phyloP scores from a whole-genome alignment of 2,797 vertebrate genomes.

The Propithecus deckenii region DNA sequence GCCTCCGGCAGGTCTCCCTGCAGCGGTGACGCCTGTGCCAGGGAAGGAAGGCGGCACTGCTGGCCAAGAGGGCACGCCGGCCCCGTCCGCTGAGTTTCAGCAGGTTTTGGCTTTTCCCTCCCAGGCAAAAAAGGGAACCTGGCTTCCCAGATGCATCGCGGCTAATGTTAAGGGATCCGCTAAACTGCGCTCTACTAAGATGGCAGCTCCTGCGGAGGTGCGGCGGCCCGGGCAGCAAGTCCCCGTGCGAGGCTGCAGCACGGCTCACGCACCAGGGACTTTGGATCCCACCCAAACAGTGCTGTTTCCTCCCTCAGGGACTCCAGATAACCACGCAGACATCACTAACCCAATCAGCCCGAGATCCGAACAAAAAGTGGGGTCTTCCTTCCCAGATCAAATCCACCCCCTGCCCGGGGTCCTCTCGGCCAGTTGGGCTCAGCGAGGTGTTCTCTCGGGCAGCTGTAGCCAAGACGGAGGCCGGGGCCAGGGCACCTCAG shows the following conservation, averaged over 20 bases:
- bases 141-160: background rate
- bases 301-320: background rate
- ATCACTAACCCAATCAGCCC: background rate
- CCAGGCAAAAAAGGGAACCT: background rate
- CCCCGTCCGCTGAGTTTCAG: background rate
- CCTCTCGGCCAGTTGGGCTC: fast-evolving
- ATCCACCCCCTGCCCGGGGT: too few species aligned
- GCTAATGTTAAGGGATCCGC: background rate
- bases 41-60: too few species aligned
- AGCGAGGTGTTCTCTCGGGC: background rate
- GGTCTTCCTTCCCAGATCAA: background rate
- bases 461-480: background rate
- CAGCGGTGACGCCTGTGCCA: background rate
- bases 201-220: background rate
- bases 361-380: background rate
- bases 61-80: background rate
- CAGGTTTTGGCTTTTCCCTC: background rate
- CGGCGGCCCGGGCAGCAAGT: background rate
- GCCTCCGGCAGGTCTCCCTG: background rate
- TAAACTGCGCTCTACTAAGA: background rate
- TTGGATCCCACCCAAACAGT: fast-evolving
- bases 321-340: background rate
- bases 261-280: too few species aligned
- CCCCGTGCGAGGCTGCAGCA: fast-evolving
- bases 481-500: fast-evolving